Evolutionary conservation across 1,140 invertebrate species (phyloP), one percentile per base, ranked within the genome.

Genomic region (Nasonia giraulti): DNA sequence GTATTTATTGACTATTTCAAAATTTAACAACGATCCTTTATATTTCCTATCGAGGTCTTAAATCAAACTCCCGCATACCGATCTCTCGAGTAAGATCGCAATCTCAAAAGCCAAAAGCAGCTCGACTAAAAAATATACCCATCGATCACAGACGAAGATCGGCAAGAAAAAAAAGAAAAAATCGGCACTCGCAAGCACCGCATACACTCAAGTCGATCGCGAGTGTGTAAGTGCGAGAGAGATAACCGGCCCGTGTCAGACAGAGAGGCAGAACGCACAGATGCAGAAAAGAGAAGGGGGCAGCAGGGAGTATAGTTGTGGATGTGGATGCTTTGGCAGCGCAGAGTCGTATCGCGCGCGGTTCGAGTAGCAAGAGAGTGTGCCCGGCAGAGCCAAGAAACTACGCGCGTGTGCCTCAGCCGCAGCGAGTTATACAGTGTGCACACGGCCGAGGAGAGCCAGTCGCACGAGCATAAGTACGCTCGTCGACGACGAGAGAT

Each of bases 231-330:
- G 23, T 2, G 47, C 20, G 82, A 73, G 44, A 20, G 55, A 78
- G 40, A 69, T 0, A 50, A 82, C 40, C 31, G 31, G 0, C 27
- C 14, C 69, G 69, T 71, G 27, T 12, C 23, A 31, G 27, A 31
- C 23, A 12, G 37, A 73, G 69, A 40, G 31, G 73, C 37, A 44
- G 37, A 44, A 44, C 20, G 20, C 4, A 66, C 14, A 66, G 11
- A 40, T 66, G 47, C n/a, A n/a, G 75, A 77, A 73, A 80, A 69
- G 84, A 85, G 79, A 81, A 77, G 79, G 79, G 79, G 27, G 68
- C 8, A 11, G 68, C 23, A 17, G 71, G 77, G 77, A 74, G 83
- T 74, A 73, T 74, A 80, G 68, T n/a, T 14, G 33, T 17, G 50
- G 50, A 47, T 55, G 83, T 80, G 31, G 83, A 62, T 66, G 83